Base-by-base conservation (phyloP, 1,140 invertebrate genomes). In the Penaeus vannamei region DNA sequence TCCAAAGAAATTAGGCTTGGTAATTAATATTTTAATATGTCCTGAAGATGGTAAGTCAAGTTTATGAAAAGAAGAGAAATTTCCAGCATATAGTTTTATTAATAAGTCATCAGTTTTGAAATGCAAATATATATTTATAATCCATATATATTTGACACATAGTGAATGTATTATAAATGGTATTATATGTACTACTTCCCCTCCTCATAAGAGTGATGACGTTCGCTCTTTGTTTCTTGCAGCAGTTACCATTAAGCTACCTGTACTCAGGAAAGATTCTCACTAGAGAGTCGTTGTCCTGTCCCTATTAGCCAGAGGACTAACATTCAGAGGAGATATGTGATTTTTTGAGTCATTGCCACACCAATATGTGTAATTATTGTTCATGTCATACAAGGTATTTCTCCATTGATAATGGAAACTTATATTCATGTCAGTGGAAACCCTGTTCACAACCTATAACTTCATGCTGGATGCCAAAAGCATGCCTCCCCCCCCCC, bases 321-420 rank as follows among this genome's bases (percentile, higher is more conserved):
- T 89, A 89, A 89, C 87, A 89, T 89, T 89, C 87, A 89, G 82
- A 88, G 66, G 80, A 87, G 77, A 87, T 87, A 87, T 87, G 85
- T 87, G 85, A 87, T 87, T 87, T 81, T n/a, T 87, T 81, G 62
- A 87, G 85, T 87, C 85, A 87, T 87, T 87, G 85, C 85, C 85
- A 87, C 85, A 87, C 85, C 80, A 81, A 77, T 87, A 87, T 87
- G 85, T 87, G 85, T 87, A 80, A 81, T 87, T 87, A 85, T 85
- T 85, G 85, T 87, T 87, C 79, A 86, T 60, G 85, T 87, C 85
- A 87, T 87, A 81, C 77, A 87, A 87, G 79, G 85, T 87, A 81
- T 81, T 87, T 76, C 77, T 85, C 84, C 84, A 85, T 85, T 85
- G 84, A 85, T 85, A 69, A 72, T 85, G 84, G 36, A 80, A 87